phyloP scores from a whole-genome alignment of 2,888 invertebrate species.

The Hypomecis punctinalis region DNA sequence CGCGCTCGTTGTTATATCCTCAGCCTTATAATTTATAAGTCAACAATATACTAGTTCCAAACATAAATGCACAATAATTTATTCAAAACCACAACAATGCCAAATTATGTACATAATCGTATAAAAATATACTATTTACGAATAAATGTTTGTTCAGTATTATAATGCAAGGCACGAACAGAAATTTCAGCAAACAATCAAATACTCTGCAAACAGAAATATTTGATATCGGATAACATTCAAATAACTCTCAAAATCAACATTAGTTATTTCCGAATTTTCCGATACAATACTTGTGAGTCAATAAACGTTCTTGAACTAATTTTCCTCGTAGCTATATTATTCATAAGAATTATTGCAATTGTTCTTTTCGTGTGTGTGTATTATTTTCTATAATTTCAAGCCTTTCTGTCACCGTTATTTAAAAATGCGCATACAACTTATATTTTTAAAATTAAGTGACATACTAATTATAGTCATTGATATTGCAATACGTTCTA shows the following conservation, averaged over 20 bases:
- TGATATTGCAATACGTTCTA: too few relatives aligned
- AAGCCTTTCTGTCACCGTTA: too few relatives aligned
- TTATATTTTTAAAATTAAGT: too few relatives aligned
- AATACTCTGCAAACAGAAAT: conserved; percentile 4
- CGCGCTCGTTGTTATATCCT: too few relatives aligned
- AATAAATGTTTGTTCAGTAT: conserved; percentile 6
- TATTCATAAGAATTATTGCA: conserved; percentile 1
- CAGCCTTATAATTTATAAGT: too few relatives aligned
- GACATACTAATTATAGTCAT: too few relatives aligned
- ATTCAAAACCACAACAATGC: conserved; percentile 18
- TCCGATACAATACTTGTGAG: not conserved
- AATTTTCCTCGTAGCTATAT: conserved; percentile 4
- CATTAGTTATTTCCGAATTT: conserved; percentile 6
- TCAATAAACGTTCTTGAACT: conserved; percentile 5
- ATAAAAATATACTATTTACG: conserved; percentile 10
- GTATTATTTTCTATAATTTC: not conserved
- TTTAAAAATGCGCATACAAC: too few relatives aligned
- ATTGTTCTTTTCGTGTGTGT: not conserved
- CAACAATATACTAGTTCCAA: not conserved
- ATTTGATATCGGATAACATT: conserved; percentile 12
- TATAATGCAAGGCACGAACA: conserved; percentile 18
- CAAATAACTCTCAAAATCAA: conserved; percentile 8
- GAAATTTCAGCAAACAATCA: conserved; percentile 10
- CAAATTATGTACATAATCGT: conserved; percentile 2
- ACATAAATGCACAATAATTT: conserved; percentile 22